Conservation (phyloP, 2,888 invertebrate species). For the Rhamphomyia laevipes region DNA sequence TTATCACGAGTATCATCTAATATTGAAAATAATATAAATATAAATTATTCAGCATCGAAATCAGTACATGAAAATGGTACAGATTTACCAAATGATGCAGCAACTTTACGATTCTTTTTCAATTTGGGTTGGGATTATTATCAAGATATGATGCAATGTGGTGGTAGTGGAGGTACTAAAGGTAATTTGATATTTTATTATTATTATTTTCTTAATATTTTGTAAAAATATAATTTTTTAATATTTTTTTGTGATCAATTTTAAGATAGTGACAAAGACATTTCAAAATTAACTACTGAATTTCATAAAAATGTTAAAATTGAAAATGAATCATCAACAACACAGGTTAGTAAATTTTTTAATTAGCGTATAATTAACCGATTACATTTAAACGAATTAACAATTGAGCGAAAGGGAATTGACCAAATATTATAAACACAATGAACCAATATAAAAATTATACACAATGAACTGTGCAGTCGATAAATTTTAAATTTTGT, state of each 20-base stretch:
- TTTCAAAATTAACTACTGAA: conserved; percentile 3
- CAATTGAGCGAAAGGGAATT: too few species aligned
- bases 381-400: too few species aligned
- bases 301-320: conserved; percentile 8
- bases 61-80: conserved; percentile 23
- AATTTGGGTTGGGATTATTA: conserved; percentile 50
- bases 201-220: background rate
- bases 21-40: conserved; percentile 12
- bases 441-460: too few species aligned
- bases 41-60: conserved; percentile 25
- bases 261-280: background rate
- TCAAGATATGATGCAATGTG: conserved; percentile 9
- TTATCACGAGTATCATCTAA: too few species aligned
- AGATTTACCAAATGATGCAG: conserved; percentile 40
- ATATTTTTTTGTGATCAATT: background rate
- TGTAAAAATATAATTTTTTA: background rate
- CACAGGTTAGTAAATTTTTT: background rate
- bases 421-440: too few species aligned
- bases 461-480: too few species aligned
- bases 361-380: too few species aligned
- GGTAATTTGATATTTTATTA: background rate
- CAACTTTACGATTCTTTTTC: conserved; percentile 53
- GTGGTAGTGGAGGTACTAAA: conserved; percentile 13
- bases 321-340: conserved; percentile 1
- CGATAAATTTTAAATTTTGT: too few species aligned